phyloP scores from a whole-genome alignment of 2,888 invertebrate species.

The Xanthorhoe designata region DNA sequence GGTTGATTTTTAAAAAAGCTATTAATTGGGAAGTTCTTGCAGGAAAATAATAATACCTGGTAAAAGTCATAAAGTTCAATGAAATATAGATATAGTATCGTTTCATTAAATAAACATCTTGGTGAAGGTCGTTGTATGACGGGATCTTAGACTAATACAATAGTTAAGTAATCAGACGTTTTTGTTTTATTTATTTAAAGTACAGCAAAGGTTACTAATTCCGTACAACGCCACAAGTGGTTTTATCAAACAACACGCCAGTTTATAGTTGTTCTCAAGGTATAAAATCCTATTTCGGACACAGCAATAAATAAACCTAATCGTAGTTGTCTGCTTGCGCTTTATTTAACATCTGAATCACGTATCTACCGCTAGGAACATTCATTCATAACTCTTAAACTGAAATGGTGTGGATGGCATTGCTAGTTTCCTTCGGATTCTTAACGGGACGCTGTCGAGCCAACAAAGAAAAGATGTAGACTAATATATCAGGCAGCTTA shows the following conservation, averaged over 20 bases:
- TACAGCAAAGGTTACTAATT: slow-evolving; percentile 4
- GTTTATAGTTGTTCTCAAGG: slow-evolving; percentile 10
- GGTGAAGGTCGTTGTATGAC: too few relatives aligned
- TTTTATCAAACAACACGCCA: neutral
- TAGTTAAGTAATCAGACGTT: too few relatives aligned
- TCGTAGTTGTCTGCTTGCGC: slow-evolving; percentile 1
- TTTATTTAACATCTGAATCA: slow-evolving; percentile 26
- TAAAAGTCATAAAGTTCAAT: too few relatives aligned
- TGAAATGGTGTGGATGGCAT: slow-evolving; percentile 42
- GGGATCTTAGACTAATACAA: too few relatives aligned
- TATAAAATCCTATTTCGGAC: slow-evolving; percentile 4
- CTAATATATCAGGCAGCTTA: slow-evolving; percentile 66
- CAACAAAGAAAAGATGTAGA: slow-evolving; percentile 68
- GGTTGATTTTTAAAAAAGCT: too few relatives aligned
- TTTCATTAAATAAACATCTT: too few relatives aligned
- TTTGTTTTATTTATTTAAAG: too few relatives aligned
- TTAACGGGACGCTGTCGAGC: slow-evolving; percentile 56
- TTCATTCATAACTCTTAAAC: slow-evolving; percentile 33
- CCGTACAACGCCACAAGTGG: slow-evolving; percentile 2
- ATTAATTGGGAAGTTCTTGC: neutral
- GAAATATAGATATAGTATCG: too few relatives aligned
- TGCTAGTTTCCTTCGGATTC: slow-evolving; percentile 48
- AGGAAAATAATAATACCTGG: neutral
- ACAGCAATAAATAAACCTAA: slow-evolving; percentile 6
- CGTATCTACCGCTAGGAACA: slow-evolving; percentile 21